A percentile compares a stretch with the other conserved stretches of the same genome.
These are phyloP conservation scores for Mirza zaza DNA, from an alignment of 2,113 vertebrate genomes.

Conservation along the genomic window DNA sequence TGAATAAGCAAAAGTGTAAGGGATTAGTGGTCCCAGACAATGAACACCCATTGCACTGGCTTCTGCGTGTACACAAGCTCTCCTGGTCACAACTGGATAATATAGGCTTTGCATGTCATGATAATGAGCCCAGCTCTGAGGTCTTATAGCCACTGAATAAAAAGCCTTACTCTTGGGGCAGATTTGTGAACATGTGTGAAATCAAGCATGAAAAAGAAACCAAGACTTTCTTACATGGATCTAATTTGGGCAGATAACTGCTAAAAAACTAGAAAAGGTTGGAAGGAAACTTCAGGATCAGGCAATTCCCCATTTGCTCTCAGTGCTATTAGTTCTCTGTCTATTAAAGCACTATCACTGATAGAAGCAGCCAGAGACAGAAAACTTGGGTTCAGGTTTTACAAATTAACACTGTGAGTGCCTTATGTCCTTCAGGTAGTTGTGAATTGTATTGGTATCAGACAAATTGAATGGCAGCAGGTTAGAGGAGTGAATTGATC, in stretches of 20 bases:
- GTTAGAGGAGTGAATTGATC: not conserved
- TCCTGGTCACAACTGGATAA: not conserved
- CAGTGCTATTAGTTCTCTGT: slow-evolving; percentile 66
- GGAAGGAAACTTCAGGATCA: slow-evolving; percentile 72
- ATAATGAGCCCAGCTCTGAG: slow-evolving; percentile 38
- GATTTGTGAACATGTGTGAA: slow-evolving; percentile 66
- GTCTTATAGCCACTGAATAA: slow-evolving; percentile 34
- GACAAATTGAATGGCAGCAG: not conserved
- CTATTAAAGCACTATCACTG: slow-evolving; percentile 66
- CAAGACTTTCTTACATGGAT: slow-evolving; percentile 52
- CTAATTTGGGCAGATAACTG: slow-evolving; percentile 79
- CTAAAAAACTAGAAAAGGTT: slow-evolving; percentile 79
- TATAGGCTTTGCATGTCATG: not conserved
- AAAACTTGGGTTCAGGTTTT: not conserved
- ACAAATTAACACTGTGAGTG: not conserved
- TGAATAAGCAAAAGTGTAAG: not conserved
- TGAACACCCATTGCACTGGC: not conserved
- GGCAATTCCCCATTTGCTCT: slow-evolving; percentile 69
- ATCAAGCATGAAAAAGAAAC: slow-evolving; percentile 68
- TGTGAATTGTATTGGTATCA: not conserved
- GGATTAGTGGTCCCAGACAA: not conserved
- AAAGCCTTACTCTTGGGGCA: slow-evolving; percentile 45
- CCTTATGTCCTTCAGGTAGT: not conserved
- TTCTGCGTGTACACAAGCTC: not conserved
- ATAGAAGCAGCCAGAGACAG: slow-evolving; percentile 15